Evolutionary conservation across 2,888 invertebrate species (phyloP).

Genomic region (Erebia aethiops): DNA sequence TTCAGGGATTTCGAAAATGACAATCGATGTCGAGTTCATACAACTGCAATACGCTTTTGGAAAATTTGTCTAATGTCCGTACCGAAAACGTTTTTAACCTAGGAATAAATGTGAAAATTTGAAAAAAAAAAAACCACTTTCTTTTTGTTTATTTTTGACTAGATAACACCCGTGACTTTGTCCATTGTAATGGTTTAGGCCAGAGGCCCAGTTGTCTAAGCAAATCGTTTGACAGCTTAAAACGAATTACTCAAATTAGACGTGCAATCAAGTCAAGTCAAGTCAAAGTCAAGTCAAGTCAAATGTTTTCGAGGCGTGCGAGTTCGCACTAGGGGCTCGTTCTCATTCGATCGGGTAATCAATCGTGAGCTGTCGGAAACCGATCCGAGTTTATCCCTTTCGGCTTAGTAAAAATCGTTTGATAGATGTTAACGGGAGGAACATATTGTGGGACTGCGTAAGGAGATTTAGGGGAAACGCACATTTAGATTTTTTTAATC

Average conservation of each 20-base stretch:
- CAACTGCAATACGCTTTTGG: too few species aligned
- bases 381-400: conserved; percentile 37
- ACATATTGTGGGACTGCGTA: conserved; percentile 13
- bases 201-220: too few species aligned
- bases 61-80: too few species aligned
- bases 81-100: too few species aligned
- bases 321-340: neutral
- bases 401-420: conserved; percentile 38
- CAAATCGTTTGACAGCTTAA: too few species aligned
- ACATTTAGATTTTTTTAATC: neutral
- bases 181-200: too few species aligned
- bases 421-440: conserved; percentile 29
- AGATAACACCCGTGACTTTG: too few species aligned
- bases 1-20: neutral
- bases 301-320: conserved; percentile 16
- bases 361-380: conserved; percentile 40
- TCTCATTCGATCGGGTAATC: conserved; percentile 34
- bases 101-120: too few species aligned
- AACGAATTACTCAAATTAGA: neutral
- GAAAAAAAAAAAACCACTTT: too few species aligned
- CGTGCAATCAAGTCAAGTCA: too few species aligned
- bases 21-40: neutral
- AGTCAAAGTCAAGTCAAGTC: too few species aligned
- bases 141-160: too few species aligned
- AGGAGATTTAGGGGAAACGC: neutral